Conservation (phyloP, 2,888 invertebrate species). For the Noctua comes region DNA sequence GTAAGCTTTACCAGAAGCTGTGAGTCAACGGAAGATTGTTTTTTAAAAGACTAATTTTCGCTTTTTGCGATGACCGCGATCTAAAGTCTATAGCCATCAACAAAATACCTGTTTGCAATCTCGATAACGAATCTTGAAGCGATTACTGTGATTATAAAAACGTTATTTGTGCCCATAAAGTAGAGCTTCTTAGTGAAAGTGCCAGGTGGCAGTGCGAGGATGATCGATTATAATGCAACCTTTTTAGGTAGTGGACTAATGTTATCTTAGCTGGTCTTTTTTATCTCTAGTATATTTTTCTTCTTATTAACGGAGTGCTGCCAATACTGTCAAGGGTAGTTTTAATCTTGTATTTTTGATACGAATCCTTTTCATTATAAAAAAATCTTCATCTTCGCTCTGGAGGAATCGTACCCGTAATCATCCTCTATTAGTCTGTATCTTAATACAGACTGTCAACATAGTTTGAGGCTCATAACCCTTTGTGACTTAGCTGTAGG, state of each 20-base stretch:
- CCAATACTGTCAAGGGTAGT: background rate
- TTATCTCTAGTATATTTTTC: background rate
- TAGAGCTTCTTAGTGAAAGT: conserved; percentile 50
- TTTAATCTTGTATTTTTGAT: background rate
- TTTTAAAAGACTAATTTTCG: background rate
- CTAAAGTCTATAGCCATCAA: conserved; percentile 12
- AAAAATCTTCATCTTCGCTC: no score
- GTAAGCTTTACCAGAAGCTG: background rate
- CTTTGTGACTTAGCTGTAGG: background rate
- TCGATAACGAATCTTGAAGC: conserved; percentile 41
- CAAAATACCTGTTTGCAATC: conserved; percentile 36
- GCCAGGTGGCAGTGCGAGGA: conserved; percentile 41
- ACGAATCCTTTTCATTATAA: background rate
- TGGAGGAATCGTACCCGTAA: background rate
- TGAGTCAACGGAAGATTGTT: background rate
- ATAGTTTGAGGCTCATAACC: background rate
- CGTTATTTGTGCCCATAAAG: conserved; percentile 42
- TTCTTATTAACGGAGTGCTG: background rate
- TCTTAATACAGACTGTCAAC: background rate
- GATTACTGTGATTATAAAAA: conserved; percentile 47
- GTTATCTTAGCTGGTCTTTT: background rate
- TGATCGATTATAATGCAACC: conserved; percentile 19
- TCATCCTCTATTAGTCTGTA: background rate
- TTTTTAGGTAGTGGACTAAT: background rate
- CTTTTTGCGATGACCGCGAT: conserved; percentile 41